These are phyloP conservation scores for Orthosia cruda DNA, from an alignment of 2,888 invertebrate genomes.

Conservation along the genomic window DNA sequence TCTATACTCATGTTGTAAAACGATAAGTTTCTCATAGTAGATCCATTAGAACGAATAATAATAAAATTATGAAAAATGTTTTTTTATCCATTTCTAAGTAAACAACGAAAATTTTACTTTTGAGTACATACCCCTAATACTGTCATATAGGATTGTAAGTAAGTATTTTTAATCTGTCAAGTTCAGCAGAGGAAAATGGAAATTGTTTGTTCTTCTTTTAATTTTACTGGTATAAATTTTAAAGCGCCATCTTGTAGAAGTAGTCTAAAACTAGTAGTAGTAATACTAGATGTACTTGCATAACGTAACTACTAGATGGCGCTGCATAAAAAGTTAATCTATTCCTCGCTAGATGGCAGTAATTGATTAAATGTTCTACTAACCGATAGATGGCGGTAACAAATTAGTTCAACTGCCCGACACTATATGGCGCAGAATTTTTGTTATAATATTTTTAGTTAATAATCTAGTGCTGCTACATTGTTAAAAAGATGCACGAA, in stretches of 20 bases:
- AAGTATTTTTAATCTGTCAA: too few relatives aligned
- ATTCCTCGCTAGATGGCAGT: conserved; percentile 14
- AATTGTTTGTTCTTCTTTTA: background rate
- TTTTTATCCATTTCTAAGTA: too few relatives aligned
- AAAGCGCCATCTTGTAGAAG: conserved; percentile 22
- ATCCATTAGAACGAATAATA: too few relatives aligned
- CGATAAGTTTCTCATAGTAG: too few relatives aligned
- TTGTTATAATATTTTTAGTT: background rate
- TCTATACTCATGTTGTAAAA: too few relatives aligned
- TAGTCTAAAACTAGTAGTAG: background rate
- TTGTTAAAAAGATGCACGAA: background rate
- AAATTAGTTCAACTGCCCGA: conserved; percentile 16
- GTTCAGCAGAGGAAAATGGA: background rate
- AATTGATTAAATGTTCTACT: background rate
- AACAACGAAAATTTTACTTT: too few relatives aligned
- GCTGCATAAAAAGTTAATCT: background rate
- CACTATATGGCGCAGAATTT: conserved; percentile 45
- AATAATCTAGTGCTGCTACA: background rate
- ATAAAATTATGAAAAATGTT: too few relatives aligned
- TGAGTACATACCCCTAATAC: too few relatives aligned
- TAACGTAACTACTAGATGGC: background rate
- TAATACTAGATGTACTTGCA: accelerated
- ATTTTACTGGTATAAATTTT: background rate
- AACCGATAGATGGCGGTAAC: background rate
- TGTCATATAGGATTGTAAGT: too few relatives aligned